Evolutionary conservation across 2,797 vertebrate genomes (phyloP).

Genomic region (Bradypodion ventrale): DNA sequence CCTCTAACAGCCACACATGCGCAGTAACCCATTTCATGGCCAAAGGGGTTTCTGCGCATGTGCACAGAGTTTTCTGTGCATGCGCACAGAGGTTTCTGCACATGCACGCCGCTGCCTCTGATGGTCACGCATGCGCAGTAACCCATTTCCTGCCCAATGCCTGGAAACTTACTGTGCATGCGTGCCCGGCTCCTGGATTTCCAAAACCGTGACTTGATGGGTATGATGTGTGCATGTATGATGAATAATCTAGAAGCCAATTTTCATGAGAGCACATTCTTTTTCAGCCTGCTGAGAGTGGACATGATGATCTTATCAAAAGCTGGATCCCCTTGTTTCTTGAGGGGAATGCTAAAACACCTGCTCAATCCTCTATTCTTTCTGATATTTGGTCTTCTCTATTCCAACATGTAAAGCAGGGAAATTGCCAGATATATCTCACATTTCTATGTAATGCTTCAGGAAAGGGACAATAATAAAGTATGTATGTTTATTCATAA

Average conservation of each 20-base stretch:
- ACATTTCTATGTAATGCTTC: neutral
- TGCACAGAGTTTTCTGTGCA: too few relatives aligned
- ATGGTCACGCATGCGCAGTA: too few relatives aligned
- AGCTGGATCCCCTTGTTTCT: neutral
- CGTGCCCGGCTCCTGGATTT: too few relatives aligned
- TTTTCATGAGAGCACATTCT: neutral
- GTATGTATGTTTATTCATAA: neutral
- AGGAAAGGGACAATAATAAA: too few relatives aligned
- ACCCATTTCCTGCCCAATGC: too few relatives aligned
- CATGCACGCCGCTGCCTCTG: too few relatives aligned
- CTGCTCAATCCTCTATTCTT: neutral
- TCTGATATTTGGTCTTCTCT: neutral
- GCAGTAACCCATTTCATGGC: too few relatives aligned
- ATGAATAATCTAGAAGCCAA: neutral
- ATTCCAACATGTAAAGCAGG: neutral
- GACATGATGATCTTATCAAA: neutral
- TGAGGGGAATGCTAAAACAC: neutral
- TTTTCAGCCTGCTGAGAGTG: neutral
- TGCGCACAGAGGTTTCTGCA: too few relatives aligned
- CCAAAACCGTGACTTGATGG: too few relatives aligned
- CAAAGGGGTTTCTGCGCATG: too few relatives aligned
- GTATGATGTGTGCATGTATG: neutral
- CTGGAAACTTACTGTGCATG: too few relatives aligned
- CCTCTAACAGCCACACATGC: too few relatives aligned
- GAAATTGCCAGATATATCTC: neutral